Base-by-base conservation (phyloP, 2,888 invertebrate genomes). In the Cosmorhoe ocellata region DNA sequence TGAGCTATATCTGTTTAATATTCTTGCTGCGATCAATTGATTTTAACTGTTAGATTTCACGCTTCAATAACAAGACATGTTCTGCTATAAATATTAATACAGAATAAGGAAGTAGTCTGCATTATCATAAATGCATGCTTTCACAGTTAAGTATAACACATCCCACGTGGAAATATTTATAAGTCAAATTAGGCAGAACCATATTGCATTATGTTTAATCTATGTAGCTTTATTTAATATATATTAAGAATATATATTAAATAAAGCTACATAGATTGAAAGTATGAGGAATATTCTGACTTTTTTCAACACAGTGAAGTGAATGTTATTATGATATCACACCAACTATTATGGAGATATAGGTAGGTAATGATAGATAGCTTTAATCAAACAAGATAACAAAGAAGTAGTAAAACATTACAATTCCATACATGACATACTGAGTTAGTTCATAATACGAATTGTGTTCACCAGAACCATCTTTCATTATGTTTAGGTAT, bases 61-160 rank as follows among this genome's bases (percentile, higher is more conserved):
- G 75, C 79, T 79, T 78, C 71, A 79, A 66, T 74, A 71, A 70
- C 73, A 78, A 74, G 64, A 73, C 74, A 69, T 58, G 56, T 76
- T 72, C 73, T 69, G 55, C 58, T 59, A 74, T 74, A 62, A 70
- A 73, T 75, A 73, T 70, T 71, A 67, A 76, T 71, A 58, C 59
- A 64, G 63, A 59, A 66, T 67, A 66, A n/a, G n/a, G 64, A 66
- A 60, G 61, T 59, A 57, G 51, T 52, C 59, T 56, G 48, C 60
- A 52, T 66, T 64, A 61, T 47, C 60, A 67, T 71, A 58, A 48
- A 70, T 66, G 61, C 50, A 69, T 65, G 37, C 56, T 34, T 52
- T 37, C 56, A 52, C 64, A 57, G 66, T 69, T 67, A 65, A 61
- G 64, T 63, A 63, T 63, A 63, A 55, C 59, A 49, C 45, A 65